Conservation (phyloP, 2,797 vertebrate species). For the Caiman crocodilus region DNA sequence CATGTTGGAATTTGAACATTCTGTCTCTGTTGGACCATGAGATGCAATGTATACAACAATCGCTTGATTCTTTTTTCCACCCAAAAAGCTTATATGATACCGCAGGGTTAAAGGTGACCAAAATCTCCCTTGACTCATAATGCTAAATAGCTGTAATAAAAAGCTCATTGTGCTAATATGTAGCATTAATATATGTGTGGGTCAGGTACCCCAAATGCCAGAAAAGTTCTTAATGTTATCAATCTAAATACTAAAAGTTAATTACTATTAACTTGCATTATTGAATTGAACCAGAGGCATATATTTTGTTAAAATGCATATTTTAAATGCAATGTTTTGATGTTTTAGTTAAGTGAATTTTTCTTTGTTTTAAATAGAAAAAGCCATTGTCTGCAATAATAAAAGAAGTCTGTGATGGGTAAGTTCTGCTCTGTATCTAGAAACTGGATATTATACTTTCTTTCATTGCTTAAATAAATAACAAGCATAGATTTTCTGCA, state of each 20-base stretch:
- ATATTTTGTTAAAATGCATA: not conserved
- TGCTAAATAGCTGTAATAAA: not conserved
- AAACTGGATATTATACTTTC: not conserved
- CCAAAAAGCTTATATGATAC: not conserved
- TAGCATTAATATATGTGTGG: not conserved
- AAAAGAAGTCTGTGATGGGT: slow-evolving; percentile 99
- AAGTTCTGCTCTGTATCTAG: slow-evolving; percentile 74
- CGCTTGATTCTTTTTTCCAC: not conserved
- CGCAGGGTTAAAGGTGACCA: not conserved
- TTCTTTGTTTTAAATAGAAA: slow-evolving; percentile 87
- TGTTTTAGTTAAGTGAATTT: slow-evolving; percentile 35
- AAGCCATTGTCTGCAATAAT: slow-evolving; percentile 97
- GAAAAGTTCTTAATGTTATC: not conserved
- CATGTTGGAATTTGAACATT: not conserved
- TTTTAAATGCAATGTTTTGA: slow-evolving; percentile 35
- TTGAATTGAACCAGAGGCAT: not conserved
- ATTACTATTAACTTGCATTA: not conserved
- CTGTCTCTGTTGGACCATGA: slow-evolving; percentile 24
- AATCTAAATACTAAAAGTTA: not conserved
- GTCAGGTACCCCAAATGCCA: not conserved
- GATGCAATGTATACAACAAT: slow-evolving; percentile 4
- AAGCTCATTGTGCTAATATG: not conserved
- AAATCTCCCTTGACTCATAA: not conserved
- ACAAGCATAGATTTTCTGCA: not conserved
- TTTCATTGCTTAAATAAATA: slow-evolving; percentile 10